A percentile compares a stretch with the other conserved stretches of the same genome.
Evolutionary conservation across 92 coral and sea anemone species (phyloP).

Genomic region (Umimayanthus chanpuru): DNA sequence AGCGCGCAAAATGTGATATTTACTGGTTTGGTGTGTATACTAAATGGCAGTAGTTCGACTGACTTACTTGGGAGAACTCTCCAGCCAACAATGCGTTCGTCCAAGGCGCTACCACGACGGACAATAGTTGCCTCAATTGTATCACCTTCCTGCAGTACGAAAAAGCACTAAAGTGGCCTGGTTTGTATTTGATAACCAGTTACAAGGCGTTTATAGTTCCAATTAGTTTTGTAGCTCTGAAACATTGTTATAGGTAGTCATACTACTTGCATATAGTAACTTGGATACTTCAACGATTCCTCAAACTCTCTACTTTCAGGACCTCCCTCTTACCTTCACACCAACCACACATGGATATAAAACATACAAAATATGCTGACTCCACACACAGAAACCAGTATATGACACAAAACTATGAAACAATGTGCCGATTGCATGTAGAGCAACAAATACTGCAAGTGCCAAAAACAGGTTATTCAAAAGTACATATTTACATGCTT

Average conservation of each 20-base stretch:
- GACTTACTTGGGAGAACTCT: conserved; percentile 54
- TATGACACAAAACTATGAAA: too few species aligned
- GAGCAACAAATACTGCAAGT: too few species aligned
- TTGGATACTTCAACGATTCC: neutral
- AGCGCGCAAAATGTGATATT: too few species aligned
- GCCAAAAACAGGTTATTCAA: too few species aligned
- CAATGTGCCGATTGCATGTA: too few species aligned
- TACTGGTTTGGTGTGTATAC: too few species aligned
- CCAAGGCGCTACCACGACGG: conserved; percentile 74
- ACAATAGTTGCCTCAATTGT: conserved; percentile 41
- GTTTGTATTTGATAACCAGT: neutral
- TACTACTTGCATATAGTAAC: too few species aligned
- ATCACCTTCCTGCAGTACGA: conserved; percentile 59
- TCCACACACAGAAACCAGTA: too few species aligned
- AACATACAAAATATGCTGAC: neutral
- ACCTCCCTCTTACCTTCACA: neutral
- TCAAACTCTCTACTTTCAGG: neutral
- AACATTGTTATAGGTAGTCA: neutral
- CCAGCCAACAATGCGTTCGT: conserved; percentile 62
- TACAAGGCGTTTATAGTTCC: too few species aligned
- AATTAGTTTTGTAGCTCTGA: neutral
- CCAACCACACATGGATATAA: neutral
- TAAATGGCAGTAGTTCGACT: neutral
- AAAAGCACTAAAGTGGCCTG: neutral
- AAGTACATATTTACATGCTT: too few species aligned